Evolutionary conservation across 2,113 vertebrate genomes (phyloP), one percentile per base, ranked within the genome.

Genomic region (Buteo buteo): DNA sequence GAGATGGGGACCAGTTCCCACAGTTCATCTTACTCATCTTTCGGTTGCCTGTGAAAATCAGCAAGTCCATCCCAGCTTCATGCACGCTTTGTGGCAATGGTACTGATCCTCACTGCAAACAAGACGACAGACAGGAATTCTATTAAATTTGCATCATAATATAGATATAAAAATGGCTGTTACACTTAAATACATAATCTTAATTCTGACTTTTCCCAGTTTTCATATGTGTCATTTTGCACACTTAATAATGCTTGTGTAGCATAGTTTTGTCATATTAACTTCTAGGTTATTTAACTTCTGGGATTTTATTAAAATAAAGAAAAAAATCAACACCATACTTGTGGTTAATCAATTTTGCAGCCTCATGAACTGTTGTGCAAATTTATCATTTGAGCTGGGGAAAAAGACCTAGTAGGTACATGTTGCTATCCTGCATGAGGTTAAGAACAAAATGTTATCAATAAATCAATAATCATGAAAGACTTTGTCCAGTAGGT

Each of bases 291-390:
- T 45, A 31, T 59, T 38, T 73, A 31, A 18, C 16, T 55, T 65
- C 1, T 3, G 9, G 3, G 11, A 18, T 55, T 28, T n/a, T 17
- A 69, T 28, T 69, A 24, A 80, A 86, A 47, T 22, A 49, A 50
- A n/a, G 2, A 36, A 54, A 31, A 20, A 42, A 29, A 3, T 42
- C 10, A 16, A 1, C 21, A 2, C 2, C 7, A 6, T 22, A 22
- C 2, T 28, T 62, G 9, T 40, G 4, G 5, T 9, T 59, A 24
- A 14, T 40, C 47, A 6, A 5, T 77, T 64, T 87, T 77, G 1
- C 31, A 87, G 1, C 4, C 19, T 78, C 32, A 13, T 32, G 10
- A 69, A 16, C 42, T 50, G 8, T n/a, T 73, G 4, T 15, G 4
- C 2, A 77, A 50, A 38, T 64, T n/a, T 73, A 5, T 42, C 10